Base-by-base conservation (phyloP, 2,888 invertebrate species). In the Orthosia gracilis region DNA sequence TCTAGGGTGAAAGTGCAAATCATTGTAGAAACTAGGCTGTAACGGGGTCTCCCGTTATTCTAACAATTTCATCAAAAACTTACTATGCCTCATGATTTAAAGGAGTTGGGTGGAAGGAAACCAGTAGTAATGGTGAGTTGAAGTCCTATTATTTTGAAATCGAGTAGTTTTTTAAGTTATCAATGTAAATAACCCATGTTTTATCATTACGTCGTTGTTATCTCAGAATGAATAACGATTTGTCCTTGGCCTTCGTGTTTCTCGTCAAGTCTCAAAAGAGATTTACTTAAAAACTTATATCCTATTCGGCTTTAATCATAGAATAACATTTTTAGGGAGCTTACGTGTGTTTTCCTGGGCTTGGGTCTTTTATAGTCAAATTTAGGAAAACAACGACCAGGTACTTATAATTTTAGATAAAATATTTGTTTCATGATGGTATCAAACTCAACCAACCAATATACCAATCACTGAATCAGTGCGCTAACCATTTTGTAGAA, bases 11-110 rank as follows among this genome's bases (percentile, higher is more conserved):
- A 82, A 77, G 75, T 78, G 78, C 72, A 70, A 72, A 73, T 45
- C 76, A 75, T 72, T 69, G 62, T 31, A 18, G 40, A 77, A 86
- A 76, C 55, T 89, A 70, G 74, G 80, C 68, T 80, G 68, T 85
- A 92, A 92, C 92, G 91, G 91, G 86, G 79, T 55, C 66, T 82
- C 75, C 91, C 90, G 91, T 91, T 91, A 92, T 77, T 84, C 54
- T 80, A 73, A 52, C 64, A 77, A 72, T 83, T 78, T 79, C 84
- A 70, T 78, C 66, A 88, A 91, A 90, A 92, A 88, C 79, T 82
- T 92, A 94, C 82, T 91, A 96, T 96, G 96, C 96, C 96, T 94
- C 96, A 96, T 94, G 96, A 96, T 94, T 87, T 96, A 80, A 96
- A 96, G 83, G 94, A 95, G 69, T 86, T 94, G 89, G 94, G 94